Conservation (phyloP, 2,888 invertebrate species). For the Amiota minor region DNA sequence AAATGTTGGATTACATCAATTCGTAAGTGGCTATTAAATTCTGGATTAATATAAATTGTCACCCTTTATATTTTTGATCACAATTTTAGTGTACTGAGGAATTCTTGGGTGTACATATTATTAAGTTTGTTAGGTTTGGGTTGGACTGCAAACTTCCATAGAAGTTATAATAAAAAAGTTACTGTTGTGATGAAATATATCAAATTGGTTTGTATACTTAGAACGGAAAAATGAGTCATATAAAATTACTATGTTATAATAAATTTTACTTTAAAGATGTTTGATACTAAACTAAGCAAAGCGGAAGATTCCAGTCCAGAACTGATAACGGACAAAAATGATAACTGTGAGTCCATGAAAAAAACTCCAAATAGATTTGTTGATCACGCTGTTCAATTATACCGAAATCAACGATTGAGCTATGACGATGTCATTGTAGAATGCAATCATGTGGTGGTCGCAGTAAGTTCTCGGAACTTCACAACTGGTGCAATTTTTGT, state of each 20-base stretch:
- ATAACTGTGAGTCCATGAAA: neutral
- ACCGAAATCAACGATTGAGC: neutral
- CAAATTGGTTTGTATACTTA: neutral
- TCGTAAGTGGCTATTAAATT: neutral
- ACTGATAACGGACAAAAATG: neutral
- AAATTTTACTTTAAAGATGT: no score
- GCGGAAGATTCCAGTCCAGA: no score
- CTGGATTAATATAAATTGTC: no score
- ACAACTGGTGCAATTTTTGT: no score
- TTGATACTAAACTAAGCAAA: no score
- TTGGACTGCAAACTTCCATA: no score
- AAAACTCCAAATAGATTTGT: conserved; percentile 13
- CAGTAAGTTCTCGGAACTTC: neutral
- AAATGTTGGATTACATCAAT: neutral
- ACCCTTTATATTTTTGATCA: no score
- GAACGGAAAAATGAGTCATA: neutral
- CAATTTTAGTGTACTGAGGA: no score
- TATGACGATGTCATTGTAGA: neutral
- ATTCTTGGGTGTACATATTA: no score
- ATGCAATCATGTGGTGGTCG: neutral
- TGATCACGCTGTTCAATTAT: conserved; percentile 12
- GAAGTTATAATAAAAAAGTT: no score
- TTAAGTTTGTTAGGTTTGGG: no score
- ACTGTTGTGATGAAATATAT: neutral
- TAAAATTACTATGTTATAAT: no score